phyloP scores from a whole-genome alignment of 2,888 invertebrate genomes.

The Spilarctia lutea region DNA sequence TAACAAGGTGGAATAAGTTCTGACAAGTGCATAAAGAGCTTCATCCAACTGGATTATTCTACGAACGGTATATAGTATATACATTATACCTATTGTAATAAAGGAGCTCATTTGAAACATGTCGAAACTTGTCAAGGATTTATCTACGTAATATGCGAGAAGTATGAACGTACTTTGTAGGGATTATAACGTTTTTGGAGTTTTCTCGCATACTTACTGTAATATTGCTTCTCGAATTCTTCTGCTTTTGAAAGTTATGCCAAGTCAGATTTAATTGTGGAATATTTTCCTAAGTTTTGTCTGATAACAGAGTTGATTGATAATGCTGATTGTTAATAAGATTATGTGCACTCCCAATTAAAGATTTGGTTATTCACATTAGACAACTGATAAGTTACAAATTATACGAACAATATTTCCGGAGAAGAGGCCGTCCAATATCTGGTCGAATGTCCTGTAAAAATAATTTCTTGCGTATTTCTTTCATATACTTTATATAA shows the following conservation, averaged over 20 bases:
- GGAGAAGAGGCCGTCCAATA: no score
- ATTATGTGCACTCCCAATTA: not conserved
- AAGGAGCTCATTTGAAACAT: not conserved
- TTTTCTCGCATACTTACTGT: not conserved
- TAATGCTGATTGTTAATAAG: not conserved
- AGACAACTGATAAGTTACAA: not conserved
- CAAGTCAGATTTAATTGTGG: not conserved
- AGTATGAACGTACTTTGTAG: not conserved
- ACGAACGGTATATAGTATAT: not conserved
- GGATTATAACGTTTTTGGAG: not conserved
- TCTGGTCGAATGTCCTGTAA: not conserved
- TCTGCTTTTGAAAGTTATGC: not conserved
- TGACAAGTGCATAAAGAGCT: conserved; percentile 16
- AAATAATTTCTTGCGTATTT: not conserved
- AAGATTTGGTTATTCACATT: not conserved
- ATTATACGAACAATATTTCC: not conserved
- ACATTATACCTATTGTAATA: not conserved
- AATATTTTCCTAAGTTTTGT: not conserved
- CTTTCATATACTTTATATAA: not conserved
- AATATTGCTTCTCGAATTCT: not conserved
- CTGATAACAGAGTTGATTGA: not conserved
- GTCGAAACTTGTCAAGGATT: not conserved
- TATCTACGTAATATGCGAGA: not conserved
- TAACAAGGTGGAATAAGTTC: conserved; percentile 1
- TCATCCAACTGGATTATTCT: conserved; percentile 5